phyloP scores from a whole-genome alignment of 2,888 invertebrate species.

The Drosophila falleni region DNA sequence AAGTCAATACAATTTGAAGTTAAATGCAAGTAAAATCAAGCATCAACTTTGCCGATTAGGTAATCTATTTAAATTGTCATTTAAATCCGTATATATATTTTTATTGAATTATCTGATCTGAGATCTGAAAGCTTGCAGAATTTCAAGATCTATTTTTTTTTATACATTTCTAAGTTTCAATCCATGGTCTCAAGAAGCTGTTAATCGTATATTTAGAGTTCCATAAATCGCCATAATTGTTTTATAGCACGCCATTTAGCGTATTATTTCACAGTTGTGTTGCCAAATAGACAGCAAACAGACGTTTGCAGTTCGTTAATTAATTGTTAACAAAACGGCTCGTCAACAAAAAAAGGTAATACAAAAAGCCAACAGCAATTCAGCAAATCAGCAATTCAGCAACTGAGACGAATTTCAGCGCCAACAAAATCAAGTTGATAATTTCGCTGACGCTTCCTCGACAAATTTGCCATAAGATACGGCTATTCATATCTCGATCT shows the following conservation, averaged over 20 bases:
- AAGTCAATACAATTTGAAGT: neutral
- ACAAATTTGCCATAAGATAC: constrained; percentile 14
- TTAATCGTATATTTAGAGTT: neutral
- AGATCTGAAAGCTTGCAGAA: too few relatives aligned
- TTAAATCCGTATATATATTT: too few relatives aligned
- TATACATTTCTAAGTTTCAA: too few relatives aligned
- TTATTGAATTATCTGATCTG: too few relatives aligned
- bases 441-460: constrained; percentile 55
- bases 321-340: constrained; percentile 66
- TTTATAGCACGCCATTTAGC: constrained; percentile 57
- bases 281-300: constrained; percentile 55
- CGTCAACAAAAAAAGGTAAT: constrained; percentile 48
- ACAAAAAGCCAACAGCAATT: neutral
- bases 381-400: constrained; percentile 1
- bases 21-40: too few relatives aligned
- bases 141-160: too few relatives aligned
- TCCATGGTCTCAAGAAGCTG: neutral
- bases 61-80: too few relatives aligned
- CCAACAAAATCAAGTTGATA: constrained; percentile 40
- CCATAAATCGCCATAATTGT: constrained; percentile 52
- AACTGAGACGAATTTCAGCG: constrained; percentile 30
- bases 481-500: constrained; percentile 19
- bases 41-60: too few relatives aligned
- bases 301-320: constrained; percentile 47
- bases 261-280: constrained; percentile 39